Evolutionary conservation across 2,113 vertebrate genomes (phyloP).

Genomic region (Oceanodroma tethys): DNA sequence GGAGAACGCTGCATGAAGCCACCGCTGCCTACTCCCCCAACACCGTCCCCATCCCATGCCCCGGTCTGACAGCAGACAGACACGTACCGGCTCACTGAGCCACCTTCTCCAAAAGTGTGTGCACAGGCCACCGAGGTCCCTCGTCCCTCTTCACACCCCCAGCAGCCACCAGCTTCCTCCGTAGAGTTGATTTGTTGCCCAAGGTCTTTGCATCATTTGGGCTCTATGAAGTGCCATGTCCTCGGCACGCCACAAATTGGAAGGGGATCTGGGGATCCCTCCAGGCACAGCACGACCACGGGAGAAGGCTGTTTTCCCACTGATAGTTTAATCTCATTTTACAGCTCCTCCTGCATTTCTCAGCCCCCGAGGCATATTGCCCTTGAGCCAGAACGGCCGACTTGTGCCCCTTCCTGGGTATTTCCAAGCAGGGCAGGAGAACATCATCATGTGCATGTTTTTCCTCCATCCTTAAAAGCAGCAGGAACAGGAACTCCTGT

Average conservation of each 20-base stretch:
- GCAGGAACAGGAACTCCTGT: background rate
- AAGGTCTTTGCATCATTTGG: background rate
- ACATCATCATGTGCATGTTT: background rate
- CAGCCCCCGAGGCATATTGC: background rate
- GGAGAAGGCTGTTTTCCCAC: background rate
- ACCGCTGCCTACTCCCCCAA: background rate
- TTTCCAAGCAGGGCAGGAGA: background rate
- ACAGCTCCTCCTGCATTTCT: background rate
- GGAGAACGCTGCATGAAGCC: background rate
- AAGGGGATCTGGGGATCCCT: background rate
- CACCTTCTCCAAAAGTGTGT: accelerated
- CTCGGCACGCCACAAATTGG: background rate
- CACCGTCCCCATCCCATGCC: background rate
- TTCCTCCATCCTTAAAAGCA: background rate
- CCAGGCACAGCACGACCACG: background rate
- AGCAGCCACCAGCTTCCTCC: background rate
- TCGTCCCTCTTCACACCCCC: background rate
- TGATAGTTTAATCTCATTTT: background rate
- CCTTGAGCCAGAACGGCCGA: background rate
- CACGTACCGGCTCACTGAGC: accelerated
- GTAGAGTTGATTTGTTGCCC: accelerated
- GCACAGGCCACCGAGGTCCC: background rate
- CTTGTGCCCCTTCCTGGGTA: background rate
- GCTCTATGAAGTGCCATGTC: background rate
- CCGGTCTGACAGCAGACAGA: accelerated